Base-by-base conservation (phyloP, 2,888 invertebrate genomes). In the Pterostichus madidus region DNA sequence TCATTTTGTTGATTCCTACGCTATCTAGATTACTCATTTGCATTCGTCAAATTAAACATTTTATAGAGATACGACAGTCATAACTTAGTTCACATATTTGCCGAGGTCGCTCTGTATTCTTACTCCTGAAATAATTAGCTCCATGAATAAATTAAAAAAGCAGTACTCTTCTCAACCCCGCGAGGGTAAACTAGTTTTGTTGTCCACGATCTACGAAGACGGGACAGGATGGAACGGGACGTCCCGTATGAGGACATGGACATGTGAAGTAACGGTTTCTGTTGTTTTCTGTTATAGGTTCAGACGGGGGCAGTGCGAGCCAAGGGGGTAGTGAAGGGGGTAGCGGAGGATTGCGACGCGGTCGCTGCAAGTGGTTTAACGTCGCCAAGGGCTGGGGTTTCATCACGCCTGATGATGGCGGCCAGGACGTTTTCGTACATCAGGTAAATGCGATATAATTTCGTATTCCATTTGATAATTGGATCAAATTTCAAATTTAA, bases 351-450 rank as follows among this genome's bases (percentile, higher is more conserved):
- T 92, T 93, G 86, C 92, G 95, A 85, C 92, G 93, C 88, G 97
- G 97, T 84, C 94, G 94, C 89, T 97, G 97, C 92, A 98, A 98
- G 92, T 98, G 98, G 98, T 98, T 97, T 91, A 98, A 98, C 91
- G 97, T 97, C 85, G 96, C 96, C 86, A 98, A 98, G 91, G 97
- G 97, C 84, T 98, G 97, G 96, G 98, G 98, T 84, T 98, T 98
- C 91, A 95, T 98, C 88, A 96, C 96, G 84, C 97, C 97, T 64
- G 95, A 96, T 87, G 97, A 97, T 89, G 96, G 96, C 61, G 95
- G 95, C 7, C 96, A 96, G 90, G 98, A 98, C 89, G 96, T 98
- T 84, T 98, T 98, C 89, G 97, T 98, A 84, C 97, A 98, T 91
- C 98, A 98, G 95, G 97, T 97, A 92, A 59, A 17, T n/a, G n/a